Base-by-base conservation (phyloP, 2,113 vertebrate species). In the Mustelus asterias region DNA sequence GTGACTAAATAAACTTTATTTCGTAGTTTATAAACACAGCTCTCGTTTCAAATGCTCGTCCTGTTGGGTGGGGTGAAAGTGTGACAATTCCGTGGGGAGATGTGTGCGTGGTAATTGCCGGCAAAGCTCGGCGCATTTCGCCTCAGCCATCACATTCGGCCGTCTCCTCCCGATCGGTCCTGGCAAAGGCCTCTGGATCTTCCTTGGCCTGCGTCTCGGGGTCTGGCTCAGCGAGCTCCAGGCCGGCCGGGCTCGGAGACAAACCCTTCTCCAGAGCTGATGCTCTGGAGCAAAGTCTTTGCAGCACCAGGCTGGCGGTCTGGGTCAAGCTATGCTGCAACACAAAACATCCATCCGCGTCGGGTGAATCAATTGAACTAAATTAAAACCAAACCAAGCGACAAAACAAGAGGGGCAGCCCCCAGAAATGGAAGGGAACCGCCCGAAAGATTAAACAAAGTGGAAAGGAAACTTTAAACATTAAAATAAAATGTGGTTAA, bases 281-380 rank as follows among this genome's bases (percentile, higher is more conserved):
- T 3, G 96, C 97, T 94, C 89, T 96, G n/a, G 60, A 63, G 5
- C 96, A 96, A 24, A 98, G 97, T 13, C 97, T 95, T 13, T 96
- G 70, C 78, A 97, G 96, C 29, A 97, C 96, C 95, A 97, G 96
- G n/a, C 96, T 92, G 0, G 97, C 97, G 2, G 97, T 97, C 95
- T 97, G 97, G 9, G 96, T 96, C 60, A 98, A 96, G 93, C 97
- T 98, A 86, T 98, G 97, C 97, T 98, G 96, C 95, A 95, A 8
- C 54, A 90, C 88, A 92, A 16, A 37, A 76, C 1, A 54, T 54
- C 48, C 1, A 54, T 54, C 48, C 48, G 48, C 3, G 48, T 54
- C 2, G 48, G 2, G 48, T 54, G 48, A 54, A 54, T 54, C 48
- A 54, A 54, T 54, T 54, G 48, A 54, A 54, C 48, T 54, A 54